Conservation (phyloP, 2,797 vertebrate genomes). For the Cyprinella venusta region DNA sequence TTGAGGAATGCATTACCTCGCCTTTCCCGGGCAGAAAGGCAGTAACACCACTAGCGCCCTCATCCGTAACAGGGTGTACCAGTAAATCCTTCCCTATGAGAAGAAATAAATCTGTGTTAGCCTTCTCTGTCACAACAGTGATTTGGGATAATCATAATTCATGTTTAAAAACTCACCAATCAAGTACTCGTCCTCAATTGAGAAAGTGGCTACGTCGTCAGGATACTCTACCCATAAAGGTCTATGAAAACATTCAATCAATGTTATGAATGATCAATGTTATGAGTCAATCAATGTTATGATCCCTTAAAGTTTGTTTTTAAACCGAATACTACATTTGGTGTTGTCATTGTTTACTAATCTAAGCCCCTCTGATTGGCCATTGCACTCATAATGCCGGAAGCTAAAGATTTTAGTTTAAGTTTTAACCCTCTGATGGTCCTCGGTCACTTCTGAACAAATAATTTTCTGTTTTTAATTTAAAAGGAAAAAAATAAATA, state of each 20-base stretch:
- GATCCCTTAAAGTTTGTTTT: background rate
- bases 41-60: slow-evolving; percentile 84
- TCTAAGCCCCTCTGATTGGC: background rate
- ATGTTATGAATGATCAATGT: too few species aligned
- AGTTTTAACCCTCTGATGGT: too few species aligned
- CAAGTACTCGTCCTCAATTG: slow-evolving; percentile 60
- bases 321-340: background rate
- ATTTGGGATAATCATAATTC: background rate
- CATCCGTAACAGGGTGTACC: slow-evolving; percentile 89
- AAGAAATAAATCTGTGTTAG: background rate
- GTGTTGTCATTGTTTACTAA: background rate
- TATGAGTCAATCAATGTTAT: background rate
- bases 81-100: slow-evolving; percentile 82
- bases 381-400: background rate
- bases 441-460: too few species aligned
- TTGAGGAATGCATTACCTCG: slow-evolving; percentile 73
- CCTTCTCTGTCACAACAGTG: background rate
- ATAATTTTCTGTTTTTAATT: too few species aligned
- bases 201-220: slow-evolving; percentile 48
- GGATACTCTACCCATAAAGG: slow-evolving; percentile 63
- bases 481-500: too few species aligned
- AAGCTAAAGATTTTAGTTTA: too few species aligned
- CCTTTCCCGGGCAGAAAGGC: slow-evolving; percentile 88
- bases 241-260: slow-evolving; percentile 34
- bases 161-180: slow-evolving; percentile 55